Percentiles rank a stretch among this genome's conserved stretches.
These are phyloP conservation scores for Coleophora flavipennella DNA, from an alignment of 2,888 invertebrate species.

Conservation along the genomic window DNA sequence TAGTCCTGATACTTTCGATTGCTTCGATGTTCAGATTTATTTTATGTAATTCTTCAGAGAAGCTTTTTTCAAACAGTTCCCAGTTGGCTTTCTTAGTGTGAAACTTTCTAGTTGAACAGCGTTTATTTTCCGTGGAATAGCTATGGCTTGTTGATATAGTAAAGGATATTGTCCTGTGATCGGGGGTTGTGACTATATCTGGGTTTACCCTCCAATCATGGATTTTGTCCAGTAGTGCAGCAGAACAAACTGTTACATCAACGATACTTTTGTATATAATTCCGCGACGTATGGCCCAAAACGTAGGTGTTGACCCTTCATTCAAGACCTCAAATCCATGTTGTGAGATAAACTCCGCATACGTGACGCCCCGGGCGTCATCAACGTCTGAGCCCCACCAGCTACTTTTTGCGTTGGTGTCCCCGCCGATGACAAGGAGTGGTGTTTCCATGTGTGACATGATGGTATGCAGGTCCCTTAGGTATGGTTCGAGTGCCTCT, in stretches of 20 bases:
- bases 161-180: background rate
- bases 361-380: background rate
- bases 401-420: constrained; percentile 3
- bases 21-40: background rate
- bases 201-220: background rate
- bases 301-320: background rate
- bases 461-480: background rate
- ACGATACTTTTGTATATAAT: background rate
- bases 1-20: background rate
- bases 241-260: background rate
- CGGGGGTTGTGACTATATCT: background rate
- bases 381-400: constrained; percentile 5
- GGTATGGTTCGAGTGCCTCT: background rate
- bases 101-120: background rate
- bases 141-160: background rate
- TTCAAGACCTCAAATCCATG: background rate
- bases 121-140: background rate
- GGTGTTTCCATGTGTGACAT: background rate
- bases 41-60: background rate
- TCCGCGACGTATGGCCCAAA: background rate
- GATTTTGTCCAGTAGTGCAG: background rate
- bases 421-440: background rate
- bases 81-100: background rate
- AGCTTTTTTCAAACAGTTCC: background rate
- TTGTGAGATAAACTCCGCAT: background rate